A percentile compares a stretch with the other conserved stretches of the same genome.
These are phyloP conservation scores for Hippocampus abdominalis DNA, from an alignment of 2,113 vertebrate genomes.

Conservation along the genomic window DNA sequence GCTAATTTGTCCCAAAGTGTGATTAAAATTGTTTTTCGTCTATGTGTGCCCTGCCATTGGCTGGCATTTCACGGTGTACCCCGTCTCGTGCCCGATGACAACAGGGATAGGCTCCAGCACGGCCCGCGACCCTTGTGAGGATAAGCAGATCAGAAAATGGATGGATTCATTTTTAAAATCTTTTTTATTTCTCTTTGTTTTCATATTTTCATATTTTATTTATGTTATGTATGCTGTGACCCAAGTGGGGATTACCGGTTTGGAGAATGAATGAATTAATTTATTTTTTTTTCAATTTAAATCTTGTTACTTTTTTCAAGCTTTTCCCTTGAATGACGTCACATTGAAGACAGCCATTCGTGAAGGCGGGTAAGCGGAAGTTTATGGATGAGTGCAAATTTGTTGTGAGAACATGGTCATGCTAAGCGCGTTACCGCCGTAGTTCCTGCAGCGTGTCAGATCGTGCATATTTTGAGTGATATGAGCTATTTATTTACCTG, in stretches of 20 bases:
- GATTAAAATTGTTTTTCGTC: too few relatives aligned
- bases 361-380: constrained; percentile 16
- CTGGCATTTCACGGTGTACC: too few relatives aligned
- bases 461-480: background rate
- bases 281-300: background rate
- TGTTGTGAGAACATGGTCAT: too few relatives aligned
- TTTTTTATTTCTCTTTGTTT: background rate
- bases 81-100: too few relatives aligned
- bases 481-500: background rate
- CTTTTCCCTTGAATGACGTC: constrained; percentile 21
- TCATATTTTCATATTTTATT: background rate
- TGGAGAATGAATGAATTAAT: background rate
- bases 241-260: background rate
- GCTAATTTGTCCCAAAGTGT: too few relatives aligned
- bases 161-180: too few relatives aligned
- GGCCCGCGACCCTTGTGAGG: too few relatives aligned
- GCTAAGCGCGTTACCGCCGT: too few relatives aligned
- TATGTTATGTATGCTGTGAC: background rate
- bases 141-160: too few relatives aligned
- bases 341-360: constrained; percentile 29
- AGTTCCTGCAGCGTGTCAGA: background rate
- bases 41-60: too few relatives aligned
- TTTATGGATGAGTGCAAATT: background rate
- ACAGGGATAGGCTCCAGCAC: too few relatives aligned
- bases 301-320: background rate